Conservation (phyloP, 1,140 invertebrate species). For the Halictus rubicundus region DNA sequence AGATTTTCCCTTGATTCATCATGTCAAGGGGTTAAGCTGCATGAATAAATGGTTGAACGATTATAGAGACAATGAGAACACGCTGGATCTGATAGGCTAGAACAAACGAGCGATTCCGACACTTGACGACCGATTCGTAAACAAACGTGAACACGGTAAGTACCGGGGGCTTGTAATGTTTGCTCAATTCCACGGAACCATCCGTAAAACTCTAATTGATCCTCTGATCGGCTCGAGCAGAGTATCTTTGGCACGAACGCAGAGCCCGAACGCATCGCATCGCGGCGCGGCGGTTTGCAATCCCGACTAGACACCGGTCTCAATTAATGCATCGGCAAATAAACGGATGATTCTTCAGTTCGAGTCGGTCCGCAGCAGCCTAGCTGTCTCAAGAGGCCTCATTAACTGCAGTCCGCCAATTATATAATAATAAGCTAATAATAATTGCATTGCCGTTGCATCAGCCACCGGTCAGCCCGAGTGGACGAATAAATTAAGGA, state of each 20-base stretch:
- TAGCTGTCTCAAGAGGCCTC: slow-evolving; percentile 67
- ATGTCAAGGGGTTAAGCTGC: no score
- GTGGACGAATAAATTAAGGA: slow-evolving; percentile 68
- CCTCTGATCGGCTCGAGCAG: slow-evolving; percentile 9
- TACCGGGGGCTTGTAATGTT: background rate
- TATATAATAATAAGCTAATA: slow-evolving; percentile 71
- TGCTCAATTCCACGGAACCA: slow-evolving; percentile 21
- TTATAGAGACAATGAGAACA: background rate
- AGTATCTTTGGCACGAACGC: slow-evolving; percentile 15
- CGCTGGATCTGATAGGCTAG: background rate
- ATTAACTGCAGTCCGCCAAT: slow-evolving; percentile 64
- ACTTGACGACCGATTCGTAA: background rate
- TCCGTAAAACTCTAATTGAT: slow-evolving; percentile 18
- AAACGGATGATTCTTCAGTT: slow-evolving; percentile 65
- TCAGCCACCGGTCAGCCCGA: slow-evolving; percentile 56
- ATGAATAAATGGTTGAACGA: no score
- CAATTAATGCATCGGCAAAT: slow-evolving; percentile 62
- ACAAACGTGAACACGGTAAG: background rate
- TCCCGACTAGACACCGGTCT: slow-evolving; percentile 33
- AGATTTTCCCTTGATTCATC: no score
- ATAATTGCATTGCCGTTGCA: slow-evolving; percentile 68
- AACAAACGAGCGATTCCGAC: background rate
- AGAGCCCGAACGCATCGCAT: no score
- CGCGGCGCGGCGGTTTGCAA: background rate
- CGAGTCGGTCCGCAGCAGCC: slow-evolving; percentile 34